Base-by-base conservation (phyloP, 2,888 invertebrate species). In the Trichacis sp. region DNA sequence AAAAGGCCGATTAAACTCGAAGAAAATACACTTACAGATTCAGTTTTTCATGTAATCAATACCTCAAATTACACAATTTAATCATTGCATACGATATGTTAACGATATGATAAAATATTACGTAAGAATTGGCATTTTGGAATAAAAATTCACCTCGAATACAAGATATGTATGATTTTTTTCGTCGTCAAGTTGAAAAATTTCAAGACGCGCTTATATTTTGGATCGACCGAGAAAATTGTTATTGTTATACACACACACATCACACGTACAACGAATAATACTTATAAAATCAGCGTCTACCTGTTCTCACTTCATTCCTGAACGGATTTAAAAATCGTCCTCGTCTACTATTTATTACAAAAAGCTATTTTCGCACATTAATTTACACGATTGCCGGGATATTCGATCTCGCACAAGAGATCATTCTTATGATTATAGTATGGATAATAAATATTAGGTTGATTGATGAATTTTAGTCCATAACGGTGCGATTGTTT, bases 301-400 rank as follows among this genome's bases (percentile, higher is more conserved):
- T 45, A 11, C 19, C 20, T 17, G 4, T 18, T 18, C 19, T 2
- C 12, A 14, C 18, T 45, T 33, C 8, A 9, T 11, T 12, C 15
- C 20, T 19, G 29, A 11, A 20, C 6, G 15, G 24, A 29, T 18
- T 49, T 29, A 30, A 2, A 17, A 62, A 48, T 52, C 48, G 36
- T 36, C n/a, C 33, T 56, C 51, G 24, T 47, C 58, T 64, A 58
- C 50, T 54, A 50, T 54, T 58, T 58, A 54, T 62, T 52, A 57
- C 64, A 64, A 64, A 33, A 33, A 64, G 59, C 55, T 64, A 53
- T 57, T 52, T 53, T 40, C 24, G 49, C 53, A 53, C 48, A 56
- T 58, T 24, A 24, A 24, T 24, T 50, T 50, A 58, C 54, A 64
- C 40, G 58, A 59, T 64, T 59, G 59, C 64, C 38, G 55, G 38